Conservation (phyloP, 30 jellyfish, hydroid and myxozoan species). For the Rhopilema esculentum region DNA sequence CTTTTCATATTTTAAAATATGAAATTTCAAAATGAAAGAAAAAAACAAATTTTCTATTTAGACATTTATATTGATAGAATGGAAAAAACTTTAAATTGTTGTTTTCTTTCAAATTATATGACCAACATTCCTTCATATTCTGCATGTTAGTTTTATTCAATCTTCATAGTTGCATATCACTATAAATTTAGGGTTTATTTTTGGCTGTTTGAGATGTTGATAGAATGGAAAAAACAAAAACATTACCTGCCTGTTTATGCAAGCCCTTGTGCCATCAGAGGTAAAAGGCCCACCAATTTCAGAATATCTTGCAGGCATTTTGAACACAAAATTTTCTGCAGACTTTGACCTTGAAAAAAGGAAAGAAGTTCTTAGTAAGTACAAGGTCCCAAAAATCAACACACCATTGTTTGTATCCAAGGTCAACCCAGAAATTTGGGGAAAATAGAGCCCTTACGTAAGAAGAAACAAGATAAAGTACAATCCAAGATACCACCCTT, state of each 20-base stretch:
- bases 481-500: slow-evolving; percentile 1
- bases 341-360: slow-evolving; percentile 36
- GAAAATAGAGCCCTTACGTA: slow-evolving; percentile 5
- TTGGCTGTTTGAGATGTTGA: slow-evolving; percentile 26
- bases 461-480: slow-evolving; percentile 5
- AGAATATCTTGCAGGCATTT: slow-evolving; percentile 16
- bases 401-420: slow-evolving; percentile 14
- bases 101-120: too few species aligned
- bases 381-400: slow-evolving; percentile 9
- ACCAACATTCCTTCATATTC: too few species aligned
- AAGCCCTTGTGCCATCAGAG: slow-evolving; percentile 23
- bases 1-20: too few species aligned
- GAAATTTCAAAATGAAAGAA: too few species aligned
- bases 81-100: too few species aligned
- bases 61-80: too few species aligned
- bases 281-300: slow-evolving; percentile 26
- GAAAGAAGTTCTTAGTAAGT: slow-evolving; percentile 26
- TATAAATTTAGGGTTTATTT: slow-evolving; percentile 12
- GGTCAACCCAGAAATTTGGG: slow-evolving; percentile 33
- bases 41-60: too few species aligned
- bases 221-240: not conserved
- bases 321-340: slow-evolving; percentile 12
- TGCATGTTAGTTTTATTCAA: too few species aligned
- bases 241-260: slow-evolving; percentile 19
- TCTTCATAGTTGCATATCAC: too few species aligned